Evolutionary conservation across 2,888 invertebrate genomes (phyloP).

Genomic region (Hirtodrosophila duncani): DNA sequence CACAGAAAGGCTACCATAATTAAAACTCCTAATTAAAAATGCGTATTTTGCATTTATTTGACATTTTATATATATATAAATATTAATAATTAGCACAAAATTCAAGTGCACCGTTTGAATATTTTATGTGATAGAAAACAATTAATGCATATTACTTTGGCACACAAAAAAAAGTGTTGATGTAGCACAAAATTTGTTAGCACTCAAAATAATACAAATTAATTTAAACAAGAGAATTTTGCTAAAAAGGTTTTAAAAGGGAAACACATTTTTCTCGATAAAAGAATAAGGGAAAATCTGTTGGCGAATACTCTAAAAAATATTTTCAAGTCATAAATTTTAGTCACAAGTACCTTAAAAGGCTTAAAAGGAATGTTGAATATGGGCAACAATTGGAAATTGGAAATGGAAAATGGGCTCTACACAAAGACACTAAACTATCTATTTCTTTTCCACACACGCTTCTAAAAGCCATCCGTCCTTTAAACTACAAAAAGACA

Average conservation of each 20-base stretch:
- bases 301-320: constrained; percentile 51
- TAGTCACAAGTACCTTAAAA: constrained; percentile 71
- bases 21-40: constrained; percentile 12
- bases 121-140: constrained; percentile 69
- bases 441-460: no score
- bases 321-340: constrained; percentile 66
- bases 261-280: constrained; percentile 19
- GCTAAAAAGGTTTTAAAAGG: constrained; percentile 7
- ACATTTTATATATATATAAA: no score
- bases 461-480: no score
- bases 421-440: no score
- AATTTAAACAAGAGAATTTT: constrained; percentile 33
- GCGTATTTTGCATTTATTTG: no score
- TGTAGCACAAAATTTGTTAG: constrained; percentile 11
- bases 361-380: constrained; percentile 66
- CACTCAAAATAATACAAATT: no score
- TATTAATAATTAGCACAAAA: constrained; percentile 60
- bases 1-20: no score
- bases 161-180: constrained; percentile 16
- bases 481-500: no score
- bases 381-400: no score
- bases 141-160: constrained; percentile 15
- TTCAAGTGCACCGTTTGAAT: constrained; percentile 58
- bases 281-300: constrained; percentile 26
- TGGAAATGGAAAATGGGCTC: no score